Base-by-base conservation (phyloP, 2,797 vertebrate species). In the Champsocephalus esox region DNA sequence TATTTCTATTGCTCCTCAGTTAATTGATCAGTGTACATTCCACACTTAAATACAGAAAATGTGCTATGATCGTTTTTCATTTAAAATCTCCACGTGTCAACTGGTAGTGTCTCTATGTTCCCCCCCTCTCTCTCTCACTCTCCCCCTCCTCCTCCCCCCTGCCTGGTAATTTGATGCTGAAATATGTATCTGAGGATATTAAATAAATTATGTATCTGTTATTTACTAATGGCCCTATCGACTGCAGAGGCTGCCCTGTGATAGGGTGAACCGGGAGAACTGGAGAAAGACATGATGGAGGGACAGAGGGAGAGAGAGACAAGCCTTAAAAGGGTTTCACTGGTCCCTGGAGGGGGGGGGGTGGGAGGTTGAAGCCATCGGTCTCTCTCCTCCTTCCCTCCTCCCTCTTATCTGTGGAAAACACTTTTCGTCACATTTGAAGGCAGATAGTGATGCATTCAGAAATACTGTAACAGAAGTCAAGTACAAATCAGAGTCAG, bases 171-270 rank as follows among this genome's bases (percentile, higher is more conserved):
- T 81, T 34, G 77, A 94, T 77, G 88, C 92, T 93, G 92, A 92
- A 94, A 95, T 95, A 94, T 94, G 93, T 94, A 94, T 95, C 93
- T 92, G 92, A 94, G 91, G 88, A 93, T 94, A 93, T 94, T 95
- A 94, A 95, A 95, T 95, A 94, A 95, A 95, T 95, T 94, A 95
- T 95, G 93, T 92, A 94, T 94, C 90, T 87, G 90, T 94, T 95
- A 95, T 95, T 95, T 95, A 95, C 94, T 95, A 95, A 95, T 95
- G 90, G 94, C 91, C 73, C 75, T 92, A 94, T 95, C 87, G 92
- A 95, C 94, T 94, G 85, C 80, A 83, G 86, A 79, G 87, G 75
- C 77, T 76, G 56, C 34, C 14, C 80, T 61, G 81, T 82, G 84
- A 80, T 86, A 76, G 80, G 67, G 49, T 3, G n/a, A 69, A 56